Conservation (phyloP, 2,113 vertebrate species). For the Ramphastos sulfuratus region DNA sequence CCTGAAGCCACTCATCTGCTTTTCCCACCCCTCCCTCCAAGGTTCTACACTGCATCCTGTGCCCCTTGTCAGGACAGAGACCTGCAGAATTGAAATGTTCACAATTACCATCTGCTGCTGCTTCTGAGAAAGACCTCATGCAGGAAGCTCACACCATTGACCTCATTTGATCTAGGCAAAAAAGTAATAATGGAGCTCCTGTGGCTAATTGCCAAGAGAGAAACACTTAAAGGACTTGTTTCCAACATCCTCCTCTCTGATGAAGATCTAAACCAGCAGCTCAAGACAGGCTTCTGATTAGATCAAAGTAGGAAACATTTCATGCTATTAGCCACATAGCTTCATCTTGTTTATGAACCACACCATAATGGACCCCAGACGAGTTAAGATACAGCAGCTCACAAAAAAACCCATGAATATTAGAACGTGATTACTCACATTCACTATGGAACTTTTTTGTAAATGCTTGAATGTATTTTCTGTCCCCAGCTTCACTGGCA, state of each 20-base stretch:
- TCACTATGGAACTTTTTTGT: not conserved
- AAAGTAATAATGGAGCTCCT: constrained; percentile 53
- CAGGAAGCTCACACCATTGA: constrained; percentile 15
- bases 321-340: constrained; percentile 70
- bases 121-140: constrained; percentile 7
- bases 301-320: constrained; percentile 70
- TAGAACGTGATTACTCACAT: not conserved
- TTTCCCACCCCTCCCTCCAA: not conserved
- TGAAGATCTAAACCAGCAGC: constrained; percentile 72
- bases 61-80: not conserved
- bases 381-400: constrained; percentile 47
- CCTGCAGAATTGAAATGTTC: not conserved
- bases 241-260: constrained; percentile 70
- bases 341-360: constrained; percentile 63
- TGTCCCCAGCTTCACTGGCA: not conserved
- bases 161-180: constrained; percentile 47
- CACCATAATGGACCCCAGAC: constrained; percentile 69
- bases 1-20: rapidly evolving
- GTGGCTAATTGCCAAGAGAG: constrained; percentile 67
- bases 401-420: not conserved
- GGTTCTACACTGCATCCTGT: not conserved
- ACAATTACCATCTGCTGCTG: not conserved
- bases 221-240: constrained; percentile 70
- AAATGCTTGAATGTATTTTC: not conserved
- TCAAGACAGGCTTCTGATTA: constrained; percentile 72